A percentile compares a stretch with the other conserved stretches of the same genome.
Evolutionary conservation across 1,140 invertebrate species (phyloP).

Genomic region (Berghia stephanieae): DNA sequence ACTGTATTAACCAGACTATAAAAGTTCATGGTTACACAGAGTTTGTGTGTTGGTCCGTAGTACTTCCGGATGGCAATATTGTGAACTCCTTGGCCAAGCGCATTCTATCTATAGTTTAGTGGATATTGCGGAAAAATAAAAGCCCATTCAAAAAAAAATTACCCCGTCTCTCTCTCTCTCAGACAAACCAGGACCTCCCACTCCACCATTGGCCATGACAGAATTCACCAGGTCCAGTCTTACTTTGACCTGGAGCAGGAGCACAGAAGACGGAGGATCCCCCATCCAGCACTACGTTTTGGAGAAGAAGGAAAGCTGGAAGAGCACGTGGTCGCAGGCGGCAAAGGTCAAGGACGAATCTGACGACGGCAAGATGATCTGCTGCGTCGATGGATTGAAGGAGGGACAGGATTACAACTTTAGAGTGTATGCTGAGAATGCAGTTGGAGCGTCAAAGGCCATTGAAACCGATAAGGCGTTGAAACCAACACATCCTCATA

Average conservation of each 20-base stretch:
- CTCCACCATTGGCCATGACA: slow-evolving; percentile 83
- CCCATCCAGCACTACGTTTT: slow-evolving; percentile 57
- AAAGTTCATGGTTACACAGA: no score
- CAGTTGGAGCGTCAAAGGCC: slow-evolving; percentile 87
- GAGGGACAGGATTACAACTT: slow-evolving; percentile 96
- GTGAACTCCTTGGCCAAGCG: no score
- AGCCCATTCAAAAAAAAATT: no score
- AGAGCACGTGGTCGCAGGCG: slow-evolving; percentile 43
- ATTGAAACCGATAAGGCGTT: slow-evolving; percentile 75
- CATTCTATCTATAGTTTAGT: no score
- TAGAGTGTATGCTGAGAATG: slow-evolving; percentile 91
- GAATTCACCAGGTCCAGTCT: slow-evolving; percentile 69
- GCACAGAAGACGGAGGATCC: slow-evolving; percentile 72
- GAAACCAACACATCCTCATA: slow-evolving; percentile 70
- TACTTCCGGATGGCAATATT: no score
- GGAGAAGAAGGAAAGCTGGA: slow-evolving; percentile 59
- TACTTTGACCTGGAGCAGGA: slow-evolving; percentile 87
- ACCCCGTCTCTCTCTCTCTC: no score
- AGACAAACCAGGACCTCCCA: slow-evolving; percentile 81
- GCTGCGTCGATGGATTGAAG: slow-evolving; percentile 81
- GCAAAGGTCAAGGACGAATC: slow-evolving; percentile 39
- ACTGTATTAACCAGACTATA: no score
- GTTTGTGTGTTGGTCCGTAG: no score
- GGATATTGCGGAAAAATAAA: no score
- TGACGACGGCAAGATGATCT: slow-evolving; percentile 31